These are phyloP conservation scores for Drosophila meridiana DNA, from an alignment of 2,888 invertebrate species.

Conservation along the genomic window DNA sequence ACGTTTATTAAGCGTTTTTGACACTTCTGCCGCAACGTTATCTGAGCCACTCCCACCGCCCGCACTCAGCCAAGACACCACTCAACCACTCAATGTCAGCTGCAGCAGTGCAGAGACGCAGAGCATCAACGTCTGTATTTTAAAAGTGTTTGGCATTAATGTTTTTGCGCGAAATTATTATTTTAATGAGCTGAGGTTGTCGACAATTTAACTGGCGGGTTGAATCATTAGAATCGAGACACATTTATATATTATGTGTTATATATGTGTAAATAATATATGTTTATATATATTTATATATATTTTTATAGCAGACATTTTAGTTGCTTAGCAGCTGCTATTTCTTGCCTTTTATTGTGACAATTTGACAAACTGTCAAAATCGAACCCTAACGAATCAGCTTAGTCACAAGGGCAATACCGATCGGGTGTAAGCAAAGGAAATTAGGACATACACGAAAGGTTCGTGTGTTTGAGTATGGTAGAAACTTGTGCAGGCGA, in stretches of 20 bases:
- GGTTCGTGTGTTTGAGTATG: neutral
- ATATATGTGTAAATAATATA: neutral
- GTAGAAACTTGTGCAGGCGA: conserved; percentile 13
- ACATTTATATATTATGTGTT: neutral
- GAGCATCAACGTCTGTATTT: conserved; percentile 56
- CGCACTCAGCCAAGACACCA: conserved; percentile 26
- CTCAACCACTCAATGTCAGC: conserved; percentile 76
- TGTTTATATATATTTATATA: neutral
- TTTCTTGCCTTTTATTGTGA: conserved; percentile 52
- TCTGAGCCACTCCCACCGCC: conserved; percentile 31
- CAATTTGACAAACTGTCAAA: conserved; percentile 72
- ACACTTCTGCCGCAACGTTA: conserved; percentile 72
- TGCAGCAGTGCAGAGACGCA: conserved; percentile 64
- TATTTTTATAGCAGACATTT: conserved; percentile 23
- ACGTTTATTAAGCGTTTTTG: conserved; percentile 81
- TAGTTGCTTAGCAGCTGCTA: conserved; percentile 53
- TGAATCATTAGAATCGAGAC: neutral
- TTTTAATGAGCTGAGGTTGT: conserved; percentile 67
- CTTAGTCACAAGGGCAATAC: conserved; percentile 27
- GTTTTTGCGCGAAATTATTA: conserved; percentile 77
- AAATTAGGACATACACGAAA: conserved; percentile 15
- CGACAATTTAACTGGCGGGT: neutral
- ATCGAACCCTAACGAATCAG: conserved; percentile 35
- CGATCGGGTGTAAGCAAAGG: conserved; percentile 12
- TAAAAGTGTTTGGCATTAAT: conserved; percentile 71